A percentile compares a stretch with the other conserved stretches of the same genome.
Evolutionary conservation across 2,888 invertebrate species (phyloP).

Genomic region (Augiades crinisus): DNA sequence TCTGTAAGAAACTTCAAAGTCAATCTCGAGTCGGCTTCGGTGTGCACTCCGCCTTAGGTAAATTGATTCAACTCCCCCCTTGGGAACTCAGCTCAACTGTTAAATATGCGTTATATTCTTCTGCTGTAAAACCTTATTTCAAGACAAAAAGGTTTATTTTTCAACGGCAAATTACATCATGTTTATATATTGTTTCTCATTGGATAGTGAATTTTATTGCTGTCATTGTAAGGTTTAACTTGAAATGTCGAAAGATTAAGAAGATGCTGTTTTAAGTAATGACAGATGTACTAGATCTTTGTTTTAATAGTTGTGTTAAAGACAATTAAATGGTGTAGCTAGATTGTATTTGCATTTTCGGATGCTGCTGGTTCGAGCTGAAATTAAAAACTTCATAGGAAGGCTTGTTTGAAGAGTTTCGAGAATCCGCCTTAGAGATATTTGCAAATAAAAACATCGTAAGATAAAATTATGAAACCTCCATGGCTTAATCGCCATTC

Average conservation of each 20-base stretch:
- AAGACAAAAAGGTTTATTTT: background rate
- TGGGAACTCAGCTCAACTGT: background rate
- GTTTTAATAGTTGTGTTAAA: too few species aligned
- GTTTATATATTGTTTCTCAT: background rate
- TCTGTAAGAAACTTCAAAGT: slow-evolving; percentile 14
- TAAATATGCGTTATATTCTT: background rate
- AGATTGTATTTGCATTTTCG: too few species aligned
- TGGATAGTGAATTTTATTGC: slow-evolving; percentile 1
- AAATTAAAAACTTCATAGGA: too few species aligned
- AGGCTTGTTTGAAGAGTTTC: too few species aligned
- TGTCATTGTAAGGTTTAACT: background rate
- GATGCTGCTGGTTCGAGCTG: too few species aligned
- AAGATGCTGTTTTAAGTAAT: too few species aligned
- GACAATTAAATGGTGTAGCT: too few species aligned
- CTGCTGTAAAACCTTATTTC: background rate
- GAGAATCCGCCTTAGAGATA: too few species aligned
- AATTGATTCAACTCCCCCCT: slow-evolving; percentile 55
- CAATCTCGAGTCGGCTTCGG: background rate
- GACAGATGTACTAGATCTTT: too few species aligned
- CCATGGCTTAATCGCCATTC: too few species aligned
- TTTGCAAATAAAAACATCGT: too few species aligned
- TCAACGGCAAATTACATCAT: background rate
- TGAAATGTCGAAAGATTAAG: background rate
- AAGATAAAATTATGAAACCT: too few species aligned
- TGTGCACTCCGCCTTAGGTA: slow-evolving; percentile 32